Evolutionary conservation across 2,888 invertebrate genomes (phyloP).

Genomic region (Agonum fuliginosum): DNA sequence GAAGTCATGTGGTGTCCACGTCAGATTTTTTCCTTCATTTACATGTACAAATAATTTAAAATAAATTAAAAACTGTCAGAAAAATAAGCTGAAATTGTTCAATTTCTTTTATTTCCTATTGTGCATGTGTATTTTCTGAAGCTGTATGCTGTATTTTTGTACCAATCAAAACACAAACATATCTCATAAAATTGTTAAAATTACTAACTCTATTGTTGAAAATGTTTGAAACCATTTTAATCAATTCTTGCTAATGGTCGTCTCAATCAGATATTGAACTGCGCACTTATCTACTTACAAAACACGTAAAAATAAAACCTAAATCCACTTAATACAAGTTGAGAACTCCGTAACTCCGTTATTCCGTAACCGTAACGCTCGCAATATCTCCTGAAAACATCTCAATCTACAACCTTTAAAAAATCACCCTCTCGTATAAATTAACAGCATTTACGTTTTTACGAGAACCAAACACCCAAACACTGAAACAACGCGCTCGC

Average conservation of each 20-base stretch:
- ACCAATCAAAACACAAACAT: too few species aligned
- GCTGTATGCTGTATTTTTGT: too few species aligned
- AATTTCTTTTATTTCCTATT: too few species aligned
- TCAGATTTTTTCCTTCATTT: too few species aligned
- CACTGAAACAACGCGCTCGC: neutral
- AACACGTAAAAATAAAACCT: constrained; percentile 11
- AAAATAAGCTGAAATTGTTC: too few species aligned
- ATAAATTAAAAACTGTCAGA: too few species aligned
- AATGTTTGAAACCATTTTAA: too few species aligned
- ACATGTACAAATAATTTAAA: too few species aligned
- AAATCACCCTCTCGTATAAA: constrained; percentile 28
- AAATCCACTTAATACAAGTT: constrained; percentile 3
- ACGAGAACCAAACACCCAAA: constrained; percentile 4
- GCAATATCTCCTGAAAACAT: constrained; percentile 13
- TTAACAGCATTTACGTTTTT: constrained; percentile 32
- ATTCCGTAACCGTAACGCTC: too few species aligned
- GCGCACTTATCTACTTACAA: constrained; percentile 3
- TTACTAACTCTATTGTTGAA: constrained; percentile 3
- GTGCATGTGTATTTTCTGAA: too few species aligned
- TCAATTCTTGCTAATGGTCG: constrained; percentile 6
- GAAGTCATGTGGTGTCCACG: too few species aligned
- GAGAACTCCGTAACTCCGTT: constrained; percentile 2
- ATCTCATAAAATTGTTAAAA: too few species aligned
- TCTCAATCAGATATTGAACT: constrained; percentile 33
- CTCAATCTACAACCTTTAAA: constrained; percentile 11